Evolutionary conservation across 2,888 invertebrate genomes (phyloP), one percentile per base, ranked within the genome.

Genomic region (Maniola hyperantus): DNA sequence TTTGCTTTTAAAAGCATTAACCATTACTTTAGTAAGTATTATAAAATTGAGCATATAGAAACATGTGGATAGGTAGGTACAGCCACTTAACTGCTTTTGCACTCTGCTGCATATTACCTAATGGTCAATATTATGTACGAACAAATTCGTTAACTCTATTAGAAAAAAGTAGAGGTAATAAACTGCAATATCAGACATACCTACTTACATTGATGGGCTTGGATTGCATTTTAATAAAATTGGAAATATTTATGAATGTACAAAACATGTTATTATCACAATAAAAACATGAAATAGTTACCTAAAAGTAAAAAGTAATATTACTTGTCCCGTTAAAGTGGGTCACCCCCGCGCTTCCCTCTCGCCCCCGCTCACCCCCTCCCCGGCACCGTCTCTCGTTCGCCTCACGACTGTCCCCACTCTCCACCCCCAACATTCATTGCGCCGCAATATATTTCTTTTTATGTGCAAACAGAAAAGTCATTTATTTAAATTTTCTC

Each of bases 401-500:
- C 88, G 80, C 87, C 85, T 79, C 85, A 79, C 88, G 83, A 83
- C 82, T 83, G 82, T 83, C 86, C 86, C 87, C 88, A 80, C 83
- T 75, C 77, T 83, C 82, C 82, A 60, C 91, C 84, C 86, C 89
- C 88, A 85, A 90, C 91, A 92, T 91, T 91, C 91, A 91, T 91
- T 91, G 91, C 91, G 91, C 92, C 91, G 91, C 91, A 92, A 92
- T 92, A 92, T 92, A 92, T 91, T 92, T 92, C 91, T 91, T 92
- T 92, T 92, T 92, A 92, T 92, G 92, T 92, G 91, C 91, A 92
- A 92, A 92, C 91, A 91, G 91, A 92, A 91, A 91, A 91, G 91
- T 91, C 91, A 91, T 91, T 91, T 92, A 91, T 92, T 91, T 91
- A 92, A 92, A 92, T 91, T 91, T 91, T 91, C 91, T 91, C 91